Percentiles rank a stretch among this genome's conserved stretches.
Conservation (phyloP, 1,140 invertebrate species). For the Chironomus striatipennis region DNA sequence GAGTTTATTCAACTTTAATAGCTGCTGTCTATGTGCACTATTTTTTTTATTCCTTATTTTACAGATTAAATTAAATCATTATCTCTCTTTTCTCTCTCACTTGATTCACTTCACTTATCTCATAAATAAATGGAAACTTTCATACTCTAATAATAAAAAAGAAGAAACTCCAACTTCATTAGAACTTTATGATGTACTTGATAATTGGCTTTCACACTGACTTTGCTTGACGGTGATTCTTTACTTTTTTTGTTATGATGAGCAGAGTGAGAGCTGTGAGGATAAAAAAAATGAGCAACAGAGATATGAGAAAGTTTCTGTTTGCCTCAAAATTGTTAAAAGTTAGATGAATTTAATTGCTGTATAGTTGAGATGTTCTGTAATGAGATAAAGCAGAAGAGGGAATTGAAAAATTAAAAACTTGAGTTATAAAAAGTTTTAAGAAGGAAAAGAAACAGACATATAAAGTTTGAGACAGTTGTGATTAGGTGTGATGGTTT, state of each 20-base stretch:
- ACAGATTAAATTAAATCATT: too few species aligned
- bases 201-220: not conserved
- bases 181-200: slow-evolving; percentile 8
- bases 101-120: not conserved
- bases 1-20: not conserved
- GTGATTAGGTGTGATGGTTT: too few species aligned
- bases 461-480: too few species aligned
- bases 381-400: not conserved
- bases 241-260: not conserved
- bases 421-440: too few species aligned
- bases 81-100: not conserved
- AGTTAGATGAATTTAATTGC: too few species aligned
- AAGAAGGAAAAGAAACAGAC: too few species aligned
- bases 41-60: not conserved
- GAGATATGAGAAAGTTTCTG: too few species aligned
- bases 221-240: not conserved
- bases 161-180: not conserved
- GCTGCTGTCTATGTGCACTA: not conserved
- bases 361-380: too few species aligned
- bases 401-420: not conserved
- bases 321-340: too few species aligned
- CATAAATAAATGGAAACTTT: not conserved
- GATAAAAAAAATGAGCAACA: too few species aligned
- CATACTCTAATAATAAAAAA: too few species aligned
- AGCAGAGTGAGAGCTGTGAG: too few species aligned